Base-by-base conservation (phyloP, 2,797 vertebrate species). In the Babyrousa celebensis region DNA sequence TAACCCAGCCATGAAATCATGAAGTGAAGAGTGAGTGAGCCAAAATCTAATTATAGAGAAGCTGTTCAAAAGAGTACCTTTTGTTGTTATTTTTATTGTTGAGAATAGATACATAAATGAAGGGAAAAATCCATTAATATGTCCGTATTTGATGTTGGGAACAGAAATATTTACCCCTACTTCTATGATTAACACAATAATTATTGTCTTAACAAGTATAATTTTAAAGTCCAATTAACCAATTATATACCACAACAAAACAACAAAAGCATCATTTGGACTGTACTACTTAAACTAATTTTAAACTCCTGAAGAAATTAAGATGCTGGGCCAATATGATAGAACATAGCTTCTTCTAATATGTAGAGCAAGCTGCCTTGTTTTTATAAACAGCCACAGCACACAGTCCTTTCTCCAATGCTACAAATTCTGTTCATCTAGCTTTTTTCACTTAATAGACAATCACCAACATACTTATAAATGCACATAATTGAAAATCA, bases 151-250 rank as follows among this genome's bases (percentile, higher is more conserved):
- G 71, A 71, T 89, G 16, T 67, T 91, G 7, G 1, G 12, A 95
- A 92, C 77, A 94, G 77, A 95, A 95, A 89, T 88, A 96, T 97
- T 97, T 97, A 85, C 63, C 67, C 14, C 12, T 91, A 60, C 48
- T 93, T 91, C 72, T 71, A 25, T 60, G 75, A 89, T 91, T 86
- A 89, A 56, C 71, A 67, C 16, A 84, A 54, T 65, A 56, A 86
- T 86, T 96, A 95, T 78, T 96, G 96, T 92, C 92, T 89, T 94
- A 96, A 62, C 74, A 96, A 65, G 67, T 67, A 80, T 87, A 95
- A 88, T 93, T 93, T 78, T 94, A 36, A 95, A 86, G 48, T 62
- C 36, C 48, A 94, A 48, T 82, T 91, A 94, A 75, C 40, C 74
- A 97, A 43, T 71, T 89, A 25, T 65, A 96, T 52, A 77, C 68